Percentiles rank a stretch among this genome's conserved stretches.
These are phyloP conservation scores for Brachyptera risi DNA, from an alignment of 2,888 invertebrate genomes.

Conservation along the genomic window DNA sequence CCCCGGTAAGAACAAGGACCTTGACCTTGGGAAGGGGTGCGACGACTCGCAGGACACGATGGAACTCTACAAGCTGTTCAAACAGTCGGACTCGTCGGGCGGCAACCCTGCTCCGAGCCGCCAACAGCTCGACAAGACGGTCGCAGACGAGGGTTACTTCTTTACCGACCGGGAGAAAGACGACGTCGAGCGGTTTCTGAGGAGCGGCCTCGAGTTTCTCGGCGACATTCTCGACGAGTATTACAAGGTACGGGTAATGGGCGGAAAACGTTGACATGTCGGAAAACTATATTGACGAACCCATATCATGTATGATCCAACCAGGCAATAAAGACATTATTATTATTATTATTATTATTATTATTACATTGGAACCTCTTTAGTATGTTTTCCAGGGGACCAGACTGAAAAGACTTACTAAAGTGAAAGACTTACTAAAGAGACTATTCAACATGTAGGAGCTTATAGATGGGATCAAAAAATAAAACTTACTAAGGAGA, in stretches of 20 bases:
- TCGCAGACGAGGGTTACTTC: conserved; percentile 54
- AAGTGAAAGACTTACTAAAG: too few species aligned
- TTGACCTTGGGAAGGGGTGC: conserved; percentile 43
- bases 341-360: too few species aligned
- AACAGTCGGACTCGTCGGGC: conserved; percentile 43
- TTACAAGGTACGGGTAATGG: too few species aligned
- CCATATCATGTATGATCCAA: too few species aligned
- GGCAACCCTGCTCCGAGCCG: not conserved
- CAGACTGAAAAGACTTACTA: too few species aligned
- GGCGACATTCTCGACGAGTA: not conserved
- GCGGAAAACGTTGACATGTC: not conserved
- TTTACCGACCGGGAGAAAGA: conserved; percentile 58
- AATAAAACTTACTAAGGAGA: too few species aligned
- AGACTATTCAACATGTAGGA: too few species aligned
- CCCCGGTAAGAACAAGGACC: conserved; percentile 26
- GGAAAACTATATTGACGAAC: too few species aligned
- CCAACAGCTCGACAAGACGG: conserved; percentile 39
- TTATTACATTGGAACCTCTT: too few species aligned
- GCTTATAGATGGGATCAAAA: too few species aligned
- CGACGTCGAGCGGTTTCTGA: conserved; percentile 62
- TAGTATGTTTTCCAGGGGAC: too few species aligned
- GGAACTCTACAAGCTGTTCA: conserved; percentile 59
- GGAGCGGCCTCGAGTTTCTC: conserved; percentile 38
- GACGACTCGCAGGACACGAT: conserved; percentile 60
- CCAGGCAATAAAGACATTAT: too few species aligned